Percentiles rank a stretch among this genome's conserved stretches.
These are phyloP conservation scores for Zygaena filipendulae DNA, from an alignment of 2,888 invertebrate species.

Conservation along the genomic window DNA sequence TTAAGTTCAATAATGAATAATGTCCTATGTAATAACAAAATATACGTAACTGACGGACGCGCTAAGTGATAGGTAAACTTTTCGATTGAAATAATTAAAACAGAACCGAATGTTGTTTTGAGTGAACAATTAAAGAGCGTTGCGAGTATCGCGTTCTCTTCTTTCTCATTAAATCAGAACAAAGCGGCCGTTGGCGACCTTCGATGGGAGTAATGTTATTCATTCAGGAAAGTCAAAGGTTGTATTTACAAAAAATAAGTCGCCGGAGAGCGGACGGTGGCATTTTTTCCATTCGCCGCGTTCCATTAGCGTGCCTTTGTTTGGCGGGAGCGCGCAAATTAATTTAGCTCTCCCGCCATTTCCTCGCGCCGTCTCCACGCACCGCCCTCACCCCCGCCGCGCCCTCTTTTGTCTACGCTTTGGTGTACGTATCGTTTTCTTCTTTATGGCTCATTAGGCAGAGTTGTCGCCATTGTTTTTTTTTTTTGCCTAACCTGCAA, in stretches of 20 bases:
- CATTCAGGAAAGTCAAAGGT: slow-evolving; percentile 67
- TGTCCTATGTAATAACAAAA: too few relatives aligned
- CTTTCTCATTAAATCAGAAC: slow-evolving; percentile 56
- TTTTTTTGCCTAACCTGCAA: slow-evolving; percentile 53
- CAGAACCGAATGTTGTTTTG: slow-evolving; percentile 40
- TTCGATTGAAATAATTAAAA: slow-evolving; percentile 41
- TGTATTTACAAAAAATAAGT: slow-evolving; percentile 62
- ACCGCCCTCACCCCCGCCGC: slow-evolving; percentile 39
- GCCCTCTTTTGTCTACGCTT: slow-evolving; percentile 67
- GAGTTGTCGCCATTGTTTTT: slow-evolving; percentile 66
- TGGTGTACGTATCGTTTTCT: slow-evolving; percentile 69
- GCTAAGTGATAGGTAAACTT: slow-evolving; percentile 31
- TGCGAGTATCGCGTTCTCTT: slow-evolving; percentile 42
- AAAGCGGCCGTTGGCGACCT: slow-evolving; percentile 48
- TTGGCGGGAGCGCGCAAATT: slow-evolving; percentile 70
- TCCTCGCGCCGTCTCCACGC: slow-evolving; percentile 47
- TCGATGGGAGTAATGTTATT: slow-evolving; percentile 65
- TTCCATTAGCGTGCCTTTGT: slow-evolving; percentile 70
- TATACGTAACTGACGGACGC: too few relatives aligned
- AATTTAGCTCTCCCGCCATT: slow-evolving; percentile 69
- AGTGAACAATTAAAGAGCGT: slow-evolving; percentile 44
- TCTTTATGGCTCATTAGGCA: slow-evolving; percentile 69
- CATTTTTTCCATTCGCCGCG: slow-evolving; percentile 70
- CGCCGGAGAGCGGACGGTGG: slow-evolving; percentile 67
- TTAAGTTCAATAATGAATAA: too few relatives aligned